phyloP scores from a whole-genome alignment of 2,888 invertebrate genomes.

The Meteorus colon region DNA sequence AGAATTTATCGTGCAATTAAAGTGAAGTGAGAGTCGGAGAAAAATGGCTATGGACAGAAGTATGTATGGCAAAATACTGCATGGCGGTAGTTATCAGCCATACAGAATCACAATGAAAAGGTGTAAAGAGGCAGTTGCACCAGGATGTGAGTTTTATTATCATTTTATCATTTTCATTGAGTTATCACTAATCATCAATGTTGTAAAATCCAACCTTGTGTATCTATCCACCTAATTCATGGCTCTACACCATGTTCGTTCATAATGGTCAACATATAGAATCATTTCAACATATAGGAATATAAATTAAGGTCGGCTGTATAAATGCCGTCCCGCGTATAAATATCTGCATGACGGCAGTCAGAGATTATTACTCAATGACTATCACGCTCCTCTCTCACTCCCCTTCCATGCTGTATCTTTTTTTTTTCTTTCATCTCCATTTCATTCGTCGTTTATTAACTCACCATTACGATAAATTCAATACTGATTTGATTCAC shows the following conservation, averaged over 20 bases:
- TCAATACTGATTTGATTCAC: too few relatives aligned
- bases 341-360: conserved; percentile 40
- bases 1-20: neutral
- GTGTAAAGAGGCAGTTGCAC: conserved; percentile 79
- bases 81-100: conserved; percentile 86
- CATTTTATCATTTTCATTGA: conserved; percentile 34
- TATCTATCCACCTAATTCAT: neutral
- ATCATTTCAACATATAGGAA: conserved; percentile 32
- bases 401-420: neutral
- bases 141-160: conserved; percentile 85
- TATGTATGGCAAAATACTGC: conserved; percentile 91
- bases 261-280: conserved; percentile 9
- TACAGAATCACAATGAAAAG: conserved; percentile 89
- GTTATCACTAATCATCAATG: conserved; percentile 11
- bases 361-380: conserved; percentile 33
- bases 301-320: conserved; percentile 36
- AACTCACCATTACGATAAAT: too few relatives aligned
- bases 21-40: neutral
- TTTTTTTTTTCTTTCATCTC: neutral
- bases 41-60: conserved; percentile 84
- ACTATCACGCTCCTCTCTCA: neutral
- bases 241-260: neutral
- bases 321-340: conserved; percentile 30
- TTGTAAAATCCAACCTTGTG: neutral
- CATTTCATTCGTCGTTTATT: neutral